Base-by-base conservation (phyloP, 1,140 invertebrate genomes). In the Xylocopa sonorina region DNA sequence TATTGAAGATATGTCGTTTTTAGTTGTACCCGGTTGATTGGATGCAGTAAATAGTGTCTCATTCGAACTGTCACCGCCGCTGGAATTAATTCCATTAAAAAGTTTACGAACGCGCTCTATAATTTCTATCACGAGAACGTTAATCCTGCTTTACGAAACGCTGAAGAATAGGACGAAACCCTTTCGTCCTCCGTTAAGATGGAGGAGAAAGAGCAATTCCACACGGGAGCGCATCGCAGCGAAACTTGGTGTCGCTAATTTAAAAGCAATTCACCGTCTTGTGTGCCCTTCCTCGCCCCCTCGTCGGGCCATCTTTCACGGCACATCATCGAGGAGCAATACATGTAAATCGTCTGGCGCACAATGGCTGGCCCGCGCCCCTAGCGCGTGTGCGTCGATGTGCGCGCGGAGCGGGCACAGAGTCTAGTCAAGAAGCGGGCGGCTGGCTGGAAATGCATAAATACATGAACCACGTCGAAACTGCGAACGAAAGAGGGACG, bases 391-490 rank as follows among this genome's bases (percentile, higher is more conserved):
- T 24, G n/a, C 34, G 51, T 64, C 1, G 14, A 24, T 34, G 21
- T 14, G 48, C 43, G 69, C 72, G 29, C 12, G n/a, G n/a, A n/a
- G 24, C 21, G 46, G 1, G 12, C 32, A n/a, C 71, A 74, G 83
- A 88, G 81, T 78, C 83, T 82, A 86, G 84, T 82, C 75, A 84
- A 88, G 86, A 83, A 84, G 75, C 84, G 55, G n/a, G 75, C 81
- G 86, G 84, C 74, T 87, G 81, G 83, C 84, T 87, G 82, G 73
- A 91, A 92, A 92, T 92, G 89, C 90, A 92, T 92, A 92, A 92
- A 92, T 92, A 91, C 90, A 92, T 92, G 91, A 92, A 87, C 88
- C 87, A 86, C 81, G 77, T 71, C 72, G 86, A 86, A 87, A 72
- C 85, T 84, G 64, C 67, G 81, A 81, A 66, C 66, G 79, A 90